Percentiles rank a stretch among this genome's conserved stretches.
Evolutionary conservation across 2,113 vertebrate species (phyloP).

Genomic region (Pseudopodoces humilis): DNA sequence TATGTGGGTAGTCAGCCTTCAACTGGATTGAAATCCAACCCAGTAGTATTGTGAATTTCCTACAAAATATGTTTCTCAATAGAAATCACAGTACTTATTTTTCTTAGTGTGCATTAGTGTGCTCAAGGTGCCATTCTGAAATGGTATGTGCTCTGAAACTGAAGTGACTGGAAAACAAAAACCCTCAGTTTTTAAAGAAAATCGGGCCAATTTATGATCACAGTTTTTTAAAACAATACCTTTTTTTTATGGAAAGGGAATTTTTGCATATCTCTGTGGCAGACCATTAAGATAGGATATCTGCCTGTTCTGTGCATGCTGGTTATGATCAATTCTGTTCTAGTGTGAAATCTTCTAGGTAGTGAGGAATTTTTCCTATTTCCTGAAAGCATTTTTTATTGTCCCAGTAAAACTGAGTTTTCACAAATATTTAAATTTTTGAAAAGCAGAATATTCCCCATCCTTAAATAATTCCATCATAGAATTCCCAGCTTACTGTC

Average conservation of each 20-base stretch:
- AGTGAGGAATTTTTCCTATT: neutral
- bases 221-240: neutral
- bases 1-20: neutral
- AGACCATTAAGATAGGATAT: neutral
- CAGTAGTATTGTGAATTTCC: neutral
- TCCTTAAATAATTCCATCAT: neutral
- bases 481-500: neutral
- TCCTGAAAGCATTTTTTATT: neutral
- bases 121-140: neutral
- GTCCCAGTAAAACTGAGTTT: neutral
- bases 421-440: neutral
- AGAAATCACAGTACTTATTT: neutral
- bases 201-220: neutral
- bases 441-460: neutral
- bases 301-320: neutral
- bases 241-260: neutral
- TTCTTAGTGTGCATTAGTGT: neutral
- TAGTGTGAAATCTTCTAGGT: neutral
- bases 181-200: neutral
- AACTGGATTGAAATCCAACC: neutral
- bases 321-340: neutral
- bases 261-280: neutral
- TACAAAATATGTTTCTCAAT: neutral
- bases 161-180: neutral
- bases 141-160: neutral